Evolutionary conservation across 2,888 invertebrate genomes (phyloP).

Genomic region (Taphrorychus bicolor): DNA sequence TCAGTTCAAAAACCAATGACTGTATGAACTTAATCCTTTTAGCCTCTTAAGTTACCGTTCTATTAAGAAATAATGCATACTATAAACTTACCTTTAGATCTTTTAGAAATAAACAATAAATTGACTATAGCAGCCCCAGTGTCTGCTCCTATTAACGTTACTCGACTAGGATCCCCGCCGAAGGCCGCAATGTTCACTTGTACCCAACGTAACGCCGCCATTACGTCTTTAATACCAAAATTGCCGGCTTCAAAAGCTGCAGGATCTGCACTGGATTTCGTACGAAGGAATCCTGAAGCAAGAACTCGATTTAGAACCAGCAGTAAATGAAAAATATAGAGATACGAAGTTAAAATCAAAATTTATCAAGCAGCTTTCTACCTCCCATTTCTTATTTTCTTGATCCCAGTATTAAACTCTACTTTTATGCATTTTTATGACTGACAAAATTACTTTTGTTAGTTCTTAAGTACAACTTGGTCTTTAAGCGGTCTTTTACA

Average conservation of each 20-base stretch:
- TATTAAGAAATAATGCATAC: background rate
- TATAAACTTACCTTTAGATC: slow-evolving; percentile 68
- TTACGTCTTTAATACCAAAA: slow-evolving; percentile 80
- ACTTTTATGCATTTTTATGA: too few relatives aligned
- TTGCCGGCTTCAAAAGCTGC: slow-evolving; percentile 67
- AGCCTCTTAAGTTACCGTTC: background rate
- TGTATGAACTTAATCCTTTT: too few relatives aligned
- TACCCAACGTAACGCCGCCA: slow-evolving; percentile 85
- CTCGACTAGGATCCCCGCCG: slow-evolving; percentile 84
- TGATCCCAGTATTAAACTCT: too few relatives aligned
- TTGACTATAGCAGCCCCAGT: slow-evolving; percentile 87
- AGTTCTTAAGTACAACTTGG: too few relatives aligned
- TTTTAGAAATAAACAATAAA: slow-evolving; percentile 81
- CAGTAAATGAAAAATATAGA: too few relatives aligned
- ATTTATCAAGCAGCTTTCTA: too few relatives aligned
- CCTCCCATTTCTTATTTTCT: too few relatives aligned
- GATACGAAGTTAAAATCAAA: too few relatives aligned
- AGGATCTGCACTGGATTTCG: slow-evolving; percentile 53
- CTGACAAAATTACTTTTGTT: too few relatives aligned
- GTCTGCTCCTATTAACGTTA: slow-evolving; percentile 86
- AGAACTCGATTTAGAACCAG: too few relatives aligned
- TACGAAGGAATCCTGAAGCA: background rate
- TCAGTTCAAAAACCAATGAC: too few relatives aligned
- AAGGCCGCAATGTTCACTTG: slow-evolving; percentile 83
- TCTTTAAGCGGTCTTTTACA: too few relatives aligned